Percentiles rank a stretch among this genome's conserved stretches.
These are phyloP conservation scores for Acanthurus tractus DNA, from an alignment of 2,797 vertebrate species.

Conservation along the genomic window DNA sequence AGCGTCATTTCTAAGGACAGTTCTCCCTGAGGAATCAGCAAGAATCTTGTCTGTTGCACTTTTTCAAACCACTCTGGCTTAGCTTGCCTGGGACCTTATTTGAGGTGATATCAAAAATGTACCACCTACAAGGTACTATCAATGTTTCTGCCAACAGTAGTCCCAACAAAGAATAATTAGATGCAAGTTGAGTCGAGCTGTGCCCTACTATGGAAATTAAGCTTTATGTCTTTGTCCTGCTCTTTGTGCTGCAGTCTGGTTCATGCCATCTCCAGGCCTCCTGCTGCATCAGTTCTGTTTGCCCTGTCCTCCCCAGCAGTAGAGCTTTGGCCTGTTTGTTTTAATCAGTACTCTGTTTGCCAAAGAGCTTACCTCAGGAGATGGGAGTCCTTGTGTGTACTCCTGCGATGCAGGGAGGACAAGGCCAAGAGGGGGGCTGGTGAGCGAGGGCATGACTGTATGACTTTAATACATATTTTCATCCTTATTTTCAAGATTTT, in stretches of 20 bases:
- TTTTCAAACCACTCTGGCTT: neutral
- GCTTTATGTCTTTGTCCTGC: constrained; percentile 40
- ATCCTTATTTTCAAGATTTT: neutral
- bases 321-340: constrained; percentile 77
- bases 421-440: constrained; percentile 27
- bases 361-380: constrained; percentile 79
- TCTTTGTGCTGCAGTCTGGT: constrained; percentile 34
- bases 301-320: constrained; percentile 71
- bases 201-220: neutral
- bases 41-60: no score
- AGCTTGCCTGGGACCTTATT: neutral
- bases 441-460: neutral
- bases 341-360: constrained; percentile 84
- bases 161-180: neutral
- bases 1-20: no score
- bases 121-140: neutral
- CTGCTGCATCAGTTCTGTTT: constrained; percentile 73
- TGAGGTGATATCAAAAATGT: neutral
- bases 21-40: no score
- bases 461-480: constrained; percentile 37
- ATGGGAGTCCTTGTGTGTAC: constrained; percentile 77
- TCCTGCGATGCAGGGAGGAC: constrained; percentile 62
- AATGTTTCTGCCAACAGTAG: neutral
- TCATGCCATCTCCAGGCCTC: constrained; percentile 64
- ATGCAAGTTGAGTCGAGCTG: neutral